Evolutionary conservation across 2,888 invertebrate genomes (phyloP).

Genomic region (Eucera pruinosa): DNA sequence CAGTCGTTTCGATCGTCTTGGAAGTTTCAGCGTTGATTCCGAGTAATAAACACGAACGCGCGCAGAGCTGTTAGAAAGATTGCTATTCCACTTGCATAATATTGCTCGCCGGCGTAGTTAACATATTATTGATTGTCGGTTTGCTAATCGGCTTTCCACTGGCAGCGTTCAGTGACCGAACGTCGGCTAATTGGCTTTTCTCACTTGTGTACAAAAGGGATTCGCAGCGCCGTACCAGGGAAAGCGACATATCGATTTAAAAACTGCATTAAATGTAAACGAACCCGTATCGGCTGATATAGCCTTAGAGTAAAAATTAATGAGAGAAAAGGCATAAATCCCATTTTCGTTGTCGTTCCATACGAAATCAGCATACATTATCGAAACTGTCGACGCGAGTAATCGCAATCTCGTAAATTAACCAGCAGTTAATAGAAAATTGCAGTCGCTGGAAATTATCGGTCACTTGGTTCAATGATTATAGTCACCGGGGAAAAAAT

Average conservation of each 20-base stretch:
- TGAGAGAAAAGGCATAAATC: background rate
- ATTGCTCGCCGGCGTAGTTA: slow-evolving; percentile 26
- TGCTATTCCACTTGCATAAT: background rate
- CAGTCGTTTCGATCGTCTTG: no score
- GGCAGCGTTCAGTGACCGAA: slow-evolving; percentile 50
- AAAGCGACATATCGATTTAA: slow-evolving; percentile 47
- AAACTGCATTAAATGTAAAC: slow-evolving; percentile 26
- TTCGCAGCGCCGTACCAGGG: slow-evolving; percentile 13
- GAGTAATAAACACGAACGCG: background rate
- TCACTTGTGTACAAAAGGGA: slow-evolving; percentile 34
- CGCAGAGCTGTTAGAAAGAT: background rate
- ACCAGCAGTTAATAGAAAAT: background rate
- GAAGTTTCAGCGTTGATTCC: background rate
- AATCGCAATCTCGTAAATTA: background rate
- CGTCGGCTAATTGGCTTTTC: slow-evolving; percentile 51
- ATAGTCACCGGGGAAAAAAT: no score
- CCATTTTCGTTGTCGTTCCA: background rate
- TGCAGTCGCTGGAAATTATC: background rate
- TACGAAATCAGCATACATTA: background rate
- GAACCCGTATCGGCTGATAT: slow-evolving; percentile 5
- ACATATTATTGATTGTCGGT: slow-evolving; percentile 46
- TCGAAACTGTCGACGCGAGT: background rate
- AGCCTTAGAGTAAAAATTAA: background rate
- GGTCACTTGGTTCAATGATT: background rate
- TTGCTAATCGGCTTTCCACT: slow-evolving; percentile 42